These are phyloP conservation scores for Amblyraja radiata DNA, from an alignment of 2,797 vertebrate genomes.

Conservation along the genomic window DNA sequence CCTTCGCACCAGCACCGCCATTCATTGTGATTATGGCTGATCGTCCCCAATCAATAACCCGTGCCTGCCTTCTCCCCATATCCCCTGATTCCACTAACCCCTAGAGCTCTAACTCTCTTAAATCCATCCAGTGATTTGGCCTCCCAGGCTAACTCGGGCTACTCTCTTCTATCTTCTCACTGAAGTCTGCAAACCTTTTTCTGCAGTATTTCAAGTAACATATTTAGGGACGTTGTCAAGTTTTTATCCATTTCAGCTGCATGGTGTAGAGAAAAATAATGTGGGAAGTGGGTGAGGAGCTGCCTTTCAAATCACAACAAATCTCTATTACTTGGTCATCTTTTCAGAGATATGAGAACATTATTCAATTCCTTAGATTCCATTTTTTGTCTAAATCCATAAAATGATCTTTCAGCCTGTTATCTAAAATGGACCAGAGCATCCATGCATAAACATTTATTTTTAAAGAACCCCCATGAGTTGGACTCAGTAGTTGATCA, in stretches of 20 bases:
- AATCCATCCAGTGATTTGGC: no score
- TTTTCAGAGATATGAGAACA: neutral
- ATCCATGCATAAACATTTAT: neutral
- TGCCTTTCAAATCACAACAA: no score
- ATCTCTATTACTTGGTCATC: neutral
- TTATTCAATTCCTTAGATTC: neutral
- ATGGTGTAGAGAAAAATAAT: neutral
- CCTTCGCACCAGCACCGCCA: no score
- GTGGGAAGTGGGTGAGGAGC: neutral
- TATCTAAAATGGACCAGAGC: neutral
- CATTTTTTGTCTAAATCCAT: neutral
- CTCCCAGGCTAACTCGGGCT: neutral
- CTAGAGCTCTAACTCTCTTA: no score
- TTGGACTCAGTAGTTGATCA: neutral
- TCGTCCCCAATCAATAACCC: no score
- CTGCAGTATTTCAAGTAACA: neutral
- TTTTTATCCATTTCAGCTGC: neutral
- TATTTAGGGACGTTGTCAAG: neutral
- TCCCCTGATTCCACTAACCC: no score
- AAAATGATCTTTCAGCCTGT: neutral
- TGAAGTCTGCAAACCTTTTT: no score
- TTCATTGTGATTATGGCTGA: no score
- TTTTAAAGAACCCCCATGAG: no score
- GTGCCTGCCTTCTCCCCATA: no score
- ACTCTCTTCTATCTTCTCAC: neutral